phyloP scores from a whole-genome alignment of 2,888 invertebrate species.

The Epirrhoe tristata region DNA sequence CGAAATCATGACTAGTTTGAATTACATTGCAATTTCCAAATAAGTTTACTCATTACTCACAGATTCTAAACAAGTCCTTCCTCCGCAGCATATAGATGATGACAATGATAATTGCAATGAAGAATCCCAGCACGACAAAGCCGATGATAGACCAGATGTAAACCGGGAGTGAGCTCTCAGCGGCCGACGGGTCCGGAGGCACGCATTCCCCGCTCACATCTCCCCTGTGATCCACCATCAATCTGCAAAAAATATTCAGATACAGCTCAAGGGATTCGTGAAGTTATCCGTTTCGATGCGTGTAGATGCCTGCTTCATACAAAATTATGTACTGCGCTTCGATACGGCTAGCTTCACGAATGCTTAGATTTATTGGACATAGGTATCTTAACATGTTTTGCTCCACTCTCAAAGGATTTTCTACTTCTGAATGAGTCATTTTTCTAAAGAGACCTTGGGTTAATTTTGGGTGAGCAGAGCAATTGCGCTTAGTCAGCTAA shows the following conservation, averaged over 20 bases:
- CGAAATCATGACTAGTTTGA: not conserved
- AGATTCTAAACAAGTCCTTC: conserved; percentile 59
- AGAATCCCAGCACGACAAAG: conserved; percentile 48
- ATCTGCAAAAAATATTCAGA: conserved; percentile 43
- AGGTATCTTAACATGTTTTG: too few species aligned
- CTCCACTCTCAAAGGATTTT: too few species aligned
- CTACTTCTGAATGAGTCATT: too few species aligned
- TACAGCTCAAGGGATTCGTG: not conserved
- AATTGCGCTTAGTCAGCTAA: too few species aligned
- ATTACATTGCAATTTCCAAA: not conserved
- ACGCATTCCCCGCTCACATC: conserved; percentile 57
- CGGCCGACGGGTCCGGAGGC: conserved; percentile 41
- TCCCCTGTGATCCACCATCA: conserved; percentile 52
- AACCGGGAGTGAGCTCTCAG: conserved; percentile 41
- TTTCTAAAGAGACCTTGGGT: too few species aligned
- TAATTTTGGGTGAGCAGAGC: too few species aligned
- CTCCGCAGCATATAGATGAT: conserved; percentile 56
- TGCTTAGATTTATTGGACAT: too few species aligned
- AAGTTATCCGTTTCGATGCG: not conserved
- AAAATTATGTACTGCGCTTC: not conserved
- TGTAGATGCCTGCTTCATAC: not conserved
- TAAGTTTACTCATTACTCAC: conserved; percentile 47
- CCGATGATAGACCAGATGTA: conserved; percentile 59
- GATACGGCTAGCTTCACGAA: not conserved
- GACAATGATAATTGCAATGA: conserved; percentile 36